These are phyloP conservation scores for Pseudopodoces humilis DNA, from an alignment of 2,113 vertebrate genomes.

Conservation along the genomic window DNA sequence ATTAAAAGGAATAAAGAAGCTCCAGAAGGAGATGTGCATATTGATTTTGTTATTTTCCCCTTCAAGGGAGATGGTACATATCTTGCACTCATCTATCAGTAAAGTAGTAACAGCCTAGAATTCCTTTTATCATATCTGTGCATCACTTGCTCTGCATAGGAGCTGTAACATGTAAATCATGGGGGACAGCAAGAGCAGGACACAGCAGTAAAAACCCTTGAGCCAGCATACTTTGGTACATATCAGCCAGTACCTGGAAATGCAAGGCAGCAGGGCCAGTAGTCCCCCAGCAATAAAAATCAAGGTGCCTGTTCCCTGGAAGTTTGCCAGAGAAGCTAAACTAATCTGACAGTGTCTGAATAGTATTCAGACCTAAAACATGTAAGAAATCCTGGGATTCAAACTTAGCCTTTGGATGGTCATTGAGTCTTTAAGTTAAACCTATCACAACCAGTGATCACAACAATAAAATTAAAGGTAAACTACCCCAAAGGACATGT, in stretches of 20 bases:
- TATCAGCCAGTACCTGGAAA: not conserved
- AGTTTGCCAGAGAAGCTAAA: not conserved
- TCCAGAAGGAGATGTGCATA: not conserved
- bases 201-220: not conserved
- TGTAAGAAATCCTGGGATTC: not conserved
- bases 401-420: no score
- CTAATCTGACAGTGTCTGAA: not conserved
- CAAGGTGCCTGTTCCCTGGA: not conserved
- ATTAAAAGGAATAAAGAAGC: not conserved
- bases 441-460: not conserved
- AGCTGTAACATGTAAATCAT: not conserved
- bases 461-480: not conserved
- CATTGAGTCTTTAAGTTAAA: no score
- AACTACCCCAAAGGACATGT: fast-evolving
- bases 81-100: not conserved
- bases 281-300: not conserved
- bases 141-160: not conserved
- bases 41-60: not conserved
- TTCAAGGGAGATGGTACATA: not conserved
- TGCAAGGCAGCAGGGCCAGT: not conserved
- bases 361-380: not conserved
- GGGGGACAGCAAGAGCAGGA: not conserved
- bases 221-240: not conserved
- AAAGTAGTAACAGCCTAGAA: not conserved
- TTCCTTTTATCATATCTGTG: not conserved